phyloP scores from a whole-genome alignment of 2,797 vertebrate species.

The Alosa sapidissima region DNA sequence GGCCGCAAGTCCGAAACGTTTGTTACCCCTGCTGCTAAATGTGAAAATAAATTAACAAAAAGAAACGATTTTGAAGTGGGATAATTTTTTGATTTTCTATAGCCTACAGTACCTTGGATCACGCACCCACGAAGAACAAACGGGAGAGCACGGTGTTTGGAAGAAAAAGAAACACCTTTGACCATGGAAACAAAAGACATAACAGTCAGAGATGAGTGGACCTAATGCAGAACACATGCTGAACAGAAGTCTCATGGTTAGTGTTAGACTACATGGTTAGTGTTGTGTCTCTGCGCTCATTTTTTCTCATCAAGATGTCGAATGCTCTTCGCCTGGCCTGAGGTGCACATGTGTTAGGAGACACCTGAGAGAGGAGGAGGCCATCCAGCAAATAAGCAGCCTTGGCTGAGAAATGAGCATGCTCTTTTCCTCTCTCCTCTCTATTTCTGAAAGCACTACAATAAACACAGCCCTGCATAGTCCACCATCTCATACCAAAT shows the following conservation, averaged over 20 bases:
- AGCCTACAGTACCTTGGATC: too few species aligned
- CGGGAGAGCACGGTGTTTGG: too few species aligned
- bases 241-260: constrained; percentile 43
- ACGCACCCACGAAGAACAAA: too few species aligned
- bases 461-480: not conserved
- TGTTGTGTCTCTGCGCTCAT: not conserved
- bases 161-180: constrained; percentile 34
- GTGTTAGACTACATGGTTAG: constrained; percentile 2
- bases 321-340: not conserved
- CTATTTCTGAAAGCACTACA: constrained; percentile 8
- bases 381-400: not conserved
- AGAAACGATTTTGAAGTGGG: too few species aligned
- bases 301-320: not conserved
- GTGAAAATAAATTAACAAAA: too few species aligned
- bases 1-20: too few species aligned
- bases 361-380: not conserved
- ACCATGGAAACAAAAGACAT: constrained; percentile 49
- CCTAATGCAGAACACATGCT: constrained; percentile 33
- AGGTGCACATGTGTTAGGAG: not conserved
- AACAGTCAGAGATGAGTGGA: constrained; percentile 38
- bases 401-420: not conserved
- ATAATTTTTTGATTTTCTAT: too few species aligned
- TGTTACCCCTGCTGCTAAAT: too few species aligned
- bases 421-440: not conserved
- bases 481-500: not conserved